Evolutionary conservation across 1,140 invertebrate species (phyloP).

Genomic region (Pseudomyrmex flavicornis): DNA sequence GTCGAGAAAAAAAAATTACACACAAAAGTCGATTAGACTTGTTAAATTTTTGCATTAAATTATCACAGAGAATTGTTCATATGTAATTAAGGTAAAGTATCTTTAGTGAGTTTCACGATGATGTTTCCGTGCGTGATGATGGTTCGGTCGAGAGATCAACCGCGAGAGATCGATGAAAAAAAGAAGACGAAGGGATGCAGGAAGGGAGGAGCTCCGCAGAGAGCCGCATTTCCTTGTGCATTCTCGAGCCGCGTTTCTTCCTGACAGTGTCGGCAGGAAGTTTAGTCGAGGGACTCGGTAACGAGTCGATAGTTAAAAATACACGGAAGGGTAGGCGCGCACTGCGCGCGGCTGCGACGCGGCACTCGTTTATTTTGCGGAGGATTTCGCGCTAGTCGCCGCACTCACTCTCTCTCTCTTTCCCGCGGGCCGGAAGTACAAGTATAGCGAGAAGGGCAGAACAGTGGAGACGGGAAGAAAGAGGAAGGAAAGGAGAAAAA

Average conservation of each 20-base stretch:
- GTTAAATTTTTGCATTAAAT: no score
- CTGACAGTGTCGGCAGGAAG: constrained; percentile 76
- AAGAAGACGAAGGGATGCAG: not conserved
- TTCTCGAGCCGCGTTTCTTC: constrained; percentile 62
- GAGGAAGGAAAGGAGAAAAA: constrained; percentile 71
- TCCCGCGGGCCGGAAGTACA: constrained; percentile 78
- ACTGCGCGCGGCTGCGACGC: constrained; percentile 21
- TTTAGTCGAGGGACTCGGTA: constrained; percentile 73
- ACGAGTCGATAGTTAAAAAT: constrained; percentile 77
- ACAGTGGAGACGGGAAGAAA: constrained; percentile 30
- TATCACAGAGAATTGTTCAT: no score
- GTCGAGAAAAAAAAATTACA: not conserved
- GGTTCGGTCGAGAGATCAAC: not conserved
- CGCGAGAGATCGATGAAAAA: constrained; percentile 13
- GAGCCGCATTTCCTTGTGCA: constrained; percentile 64
- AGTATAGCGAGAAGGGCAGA: constrained; percentile 73
- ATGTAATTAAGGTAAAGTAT: no score
- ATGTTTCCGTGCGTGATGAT: no score
- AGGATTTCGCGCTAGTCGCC: constrained; percentile 76
- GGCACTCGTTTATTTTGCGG: constrained; percentile 76
- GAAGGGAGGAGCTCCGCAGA: not conserved
- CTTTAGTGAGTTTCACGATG: no score
- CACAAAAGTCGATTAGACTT: no score
- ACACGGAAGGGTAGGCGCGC: constrained; percentile 55
- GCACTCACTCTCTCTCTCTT: constrained; percentile 37